Conservation (phyloP, 2,113 vertebrate genomes). For the Eudyptes chrysolophus region DNA sequence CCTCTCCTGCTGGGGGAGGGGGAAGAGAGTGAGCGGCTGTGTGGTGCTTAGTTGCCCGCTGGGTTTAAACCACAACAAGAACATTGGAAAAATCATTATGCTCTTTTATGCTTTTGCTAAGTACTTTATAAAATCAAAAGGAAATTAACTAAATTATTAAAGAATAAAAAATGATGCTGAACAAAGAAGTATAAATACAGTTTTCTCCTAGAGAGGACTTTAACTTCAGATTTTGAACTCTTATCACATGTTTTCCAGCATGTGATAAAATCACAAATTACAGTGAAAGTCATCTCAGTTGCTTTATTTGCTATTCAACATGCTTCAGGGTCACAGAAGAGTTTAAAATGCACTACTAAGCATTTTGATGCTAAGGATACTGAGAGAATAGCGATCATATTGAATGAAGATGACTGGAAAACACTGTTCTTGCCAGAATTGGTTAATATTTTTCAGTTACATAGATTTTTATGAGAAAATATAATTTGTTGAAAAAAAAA, state of each 20-base stretch:
- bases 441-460: neutral
- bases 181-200: neutral
- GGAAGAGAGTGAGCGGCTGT: no score
- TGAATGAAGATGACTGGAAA: neutral
- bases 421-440: neutral
- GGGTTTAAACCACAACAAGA: neutral
- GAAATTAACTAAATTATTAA: neutral
- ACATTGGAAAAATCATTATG: neutral
- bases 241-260: neutral
- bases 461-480: neutral
- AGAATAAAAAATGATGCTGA: neutral
- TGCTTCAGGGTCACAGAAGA: neutral
- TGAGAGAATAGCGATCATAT: neutral
- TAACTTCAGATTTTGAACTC: conserved; percentile 15
- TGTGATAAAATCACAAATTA: neutral
- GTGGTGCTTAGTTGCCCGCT: no score
- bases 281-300: neutral
- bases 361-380: neutral
- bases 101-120: neutral
- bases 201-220: neutral
- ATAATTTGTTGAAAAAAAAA: neutral
- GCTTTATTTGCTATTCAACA: conserved; percentile 23
- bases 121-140: neutral
- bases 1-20: no score
- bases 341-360: neutral